Base-by-base conservation (phyloP, 2,113 vertebrate species). In the Xiphophorus hellerii region DNA sequence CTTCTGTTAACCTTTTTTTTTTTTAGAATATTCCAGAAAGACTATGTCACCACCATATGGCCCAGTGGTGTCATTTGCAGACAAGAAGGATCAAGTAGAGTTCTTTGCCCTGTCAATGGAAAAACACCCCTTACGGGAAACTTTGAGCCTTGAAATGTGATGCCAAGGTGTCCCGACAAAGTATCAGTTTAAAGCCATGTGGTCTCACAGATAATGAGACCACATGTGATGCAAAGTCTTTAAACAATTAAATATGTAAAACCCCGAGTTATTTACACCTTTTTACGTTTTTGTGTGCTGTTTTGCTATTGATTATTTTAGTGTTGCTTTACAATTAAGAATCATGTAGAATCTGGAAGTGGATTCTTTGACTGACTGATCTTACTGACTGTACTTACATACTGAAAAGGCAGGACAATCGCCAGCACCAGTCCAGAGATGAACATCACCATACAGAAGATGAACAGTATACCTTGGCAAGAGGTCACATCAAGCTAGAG, bases 401-500 rank as follows among this genome's bases (percentile, higher is more conserved):
- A 96, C 89, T 95, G 92, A 86, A 95, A 97, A 51, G 96, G 96
- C 42, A 98, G 92, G 39, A 96, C 89, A 44, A 98, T 28, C 13
- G 94, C 92, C 71, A 97, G 82, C 81, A 96, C 88, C 74, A 98
- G 69, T 62, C 97, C 96, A 10, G 96, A 96, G 72, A 97, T 92
- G 74, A 96, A 93, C 78, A 97, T 93, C 1, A 96, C 96, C 94
- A 95, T 96, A 83, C 95, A 94, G 87, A 97, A 92, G 65, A 96
- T 84, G 0, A 96, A 95, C 71, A 98, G 92, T 61, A 97, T 92
- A 0, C 97, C 96, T 33, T 96, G 95, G 89, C 92, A 98, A 78
- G 96, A 96, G 15, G 97, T 98, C 91, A 98, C 95, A 81, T 98
- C 97, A 71, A 96, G 92, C 97, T 98, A 83, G 29, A 61, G 35